Conservation (phyloP, 2,888 invertebrate genomes). For the Tipula vernalis region DNA sequence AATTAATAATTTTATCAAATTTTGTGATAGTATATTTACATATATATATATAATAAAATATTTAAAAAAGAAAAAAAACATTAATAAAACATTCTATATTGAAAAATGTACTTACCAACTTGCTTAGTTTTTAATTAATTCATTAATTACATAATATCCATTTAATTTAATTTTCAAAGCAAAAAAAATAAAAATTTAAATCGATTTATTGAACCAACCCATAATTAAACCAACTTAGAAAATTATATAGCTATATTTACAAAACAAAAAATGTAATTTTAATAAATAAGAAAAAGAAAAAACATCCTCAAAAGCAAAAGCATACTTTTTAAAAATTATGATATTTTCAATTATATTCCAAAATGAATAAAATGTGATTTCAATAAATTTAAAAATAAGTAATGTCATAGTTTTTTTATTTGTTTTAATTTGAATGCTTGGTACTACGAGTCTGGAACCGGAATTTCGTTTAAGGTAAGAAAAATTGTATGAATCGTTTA, state of each 20-base stretch:
- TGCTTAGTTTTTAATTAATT: background rate
- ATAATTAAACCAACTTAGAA: background rate
- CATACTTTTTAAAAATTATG: background rate
- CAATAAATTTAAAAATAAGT: background rate
- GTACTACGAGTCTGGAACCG: background rate
- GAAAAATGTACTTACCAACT: background rate
- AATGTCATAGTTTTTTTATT: background rate
- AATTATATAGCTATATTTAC: background rate
- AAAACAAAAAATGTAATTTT: background rate
- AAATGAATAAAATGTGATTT: background rate
- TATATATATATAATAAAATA: background rate
- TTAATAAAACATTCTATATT: background rate
- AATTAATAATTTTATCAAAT: background rate
- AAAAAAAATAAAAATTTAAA: background rate
- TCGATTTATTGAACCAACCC: background rate
- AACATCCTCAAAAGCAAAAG: background rate
- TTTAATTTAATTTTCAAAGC: background rate
- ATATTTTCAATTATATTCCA: background rate
- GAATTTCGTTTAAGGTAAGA: background rate
- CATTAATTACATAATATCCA: background rate
- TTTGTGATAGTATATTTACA: background rate
- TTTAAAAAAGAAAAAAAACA: background rate
- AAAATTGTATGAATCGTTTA: no score
- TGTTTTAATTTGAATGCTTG: background rate
- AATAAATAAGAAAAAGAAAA: background rate